Evolutionary conservation across 1,140 invertebrate species (phyloP), one percentile per base, ranked within the genome.

Genomic region (Dendroctonus ponderosae): DNA sequence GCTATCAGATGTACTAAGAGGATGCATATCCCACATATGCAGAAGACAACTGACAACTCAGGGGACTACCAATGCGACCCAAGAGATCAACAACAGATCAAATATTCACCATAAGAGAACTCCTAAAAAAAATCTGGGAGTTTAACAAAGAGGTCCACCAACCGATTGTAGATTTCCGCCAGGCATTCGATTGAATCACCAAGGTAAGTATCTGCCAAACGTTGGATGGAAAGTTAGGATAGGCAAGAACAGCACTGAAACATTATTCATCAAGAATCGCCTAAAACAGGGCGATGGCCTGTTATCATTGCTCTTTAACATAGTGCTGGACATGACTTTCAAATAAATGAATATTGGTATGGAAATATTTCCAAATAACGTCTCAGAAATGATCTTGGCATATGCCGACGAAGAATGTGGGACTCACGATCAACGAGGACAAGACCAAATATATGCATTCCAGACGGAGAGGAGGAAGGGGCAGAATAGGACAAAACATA

Each of bases 301-400:
- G 26, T 26, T 3, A 26, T 3, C 26, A 26, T 26, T 26, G 26
- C 26, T 26, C 26, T 26, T 26, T 26, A 26, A 26, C 26, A 26
- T 26, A 52, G 50, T 52, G 50, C 50, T 52, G 15, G 5, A 52
- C 5, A 52, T 52, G 15, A 5, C 50, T 52, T 4, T 52, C 15
- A 52, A 52, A 26, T 2, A 52, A 52, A 52, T 6, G 15, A 52
- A 52, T 52, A 26, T 52, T 52, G 3, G 4, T 15, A 3, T 52
- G 50, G 3, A 52, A 52, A 52, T 52, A 52, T 52, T 57, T 57
- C 3, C 8, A 39, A 57, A 57, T 56, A 56, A 37, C 2, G 39
- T 15, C 11, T 38, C 53, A 57, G 26, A 12, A 52, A 39, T 57
- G 39, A 57, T 57, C 15, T 57, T 39, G 53, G 53, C 39, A 57